phyloP scores from a whole-genome alignment of 2,113 vertebrate genomes.

The Dicerorhinus sumatrensis region DNA sequence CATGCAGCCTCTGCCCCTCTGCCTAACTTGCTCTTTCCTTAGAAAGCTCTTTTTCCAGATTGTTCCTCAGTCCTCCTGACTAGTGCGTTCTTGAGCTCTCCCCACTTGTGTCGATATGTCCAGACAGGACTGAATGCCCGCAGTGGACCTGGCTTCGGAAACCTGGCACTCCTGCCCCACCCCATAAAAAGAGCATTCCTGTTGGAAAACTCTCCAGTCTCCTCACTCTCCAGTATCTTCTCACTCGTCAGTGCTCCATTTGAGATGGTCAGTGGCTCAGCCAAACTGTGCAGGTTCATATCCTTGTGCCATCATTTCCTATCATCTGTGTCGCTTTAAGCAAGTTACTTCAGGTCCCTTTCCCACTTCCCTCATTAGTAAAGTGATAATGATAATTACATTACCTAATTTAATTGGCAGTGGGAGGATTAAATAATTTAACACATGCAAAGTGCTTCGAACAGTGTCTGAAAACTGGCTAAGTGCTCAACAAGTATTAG shows the following conservation, averaged over 20 bases:
- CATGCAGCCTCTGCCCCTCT: not conserved
- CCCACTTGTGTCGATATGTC: rapidly evolving
- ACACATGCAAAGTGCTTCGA: not conserved
- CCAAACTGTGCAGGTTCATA: not conserved
- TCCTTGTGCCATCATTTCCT: not conserved
- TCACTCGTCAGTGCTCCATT: not conserved
- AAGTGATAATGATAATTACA: not conserved
- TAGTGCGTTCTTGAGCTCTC: not conserved
- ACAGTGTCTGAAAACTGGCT: not conserved
- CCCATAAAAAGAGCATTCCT: not conserved
- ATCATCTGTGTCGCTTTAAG: not conserved
- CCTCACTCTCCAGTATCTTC: not conserved
- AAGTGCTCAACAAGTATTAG: not conserved
- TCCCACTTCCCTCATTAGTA: not conserved
- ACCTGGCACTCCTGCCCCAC: not conserved
- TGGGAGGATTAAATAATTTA: not conserved
- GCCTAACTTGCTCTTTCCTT: not conserved
- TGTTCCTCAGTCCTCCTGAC: not conserved
- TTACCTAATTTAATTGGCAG: not conserved
- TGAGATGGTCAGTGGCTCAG: not conserved
- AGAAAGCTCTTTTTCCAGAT: not conserved
- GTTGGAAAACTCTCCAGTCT: not conserved
- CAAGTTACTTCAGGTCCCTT: not conserved
- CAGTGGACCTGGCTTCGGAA: not conserved
- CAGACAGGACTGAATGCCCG: not conserved